Evolutionary conservation across 2,113 vertebrate genomes (phyloP), one percentile per base, ranked within the genome.

Genomic region (Callocephalon fimbriatum): DNA sequence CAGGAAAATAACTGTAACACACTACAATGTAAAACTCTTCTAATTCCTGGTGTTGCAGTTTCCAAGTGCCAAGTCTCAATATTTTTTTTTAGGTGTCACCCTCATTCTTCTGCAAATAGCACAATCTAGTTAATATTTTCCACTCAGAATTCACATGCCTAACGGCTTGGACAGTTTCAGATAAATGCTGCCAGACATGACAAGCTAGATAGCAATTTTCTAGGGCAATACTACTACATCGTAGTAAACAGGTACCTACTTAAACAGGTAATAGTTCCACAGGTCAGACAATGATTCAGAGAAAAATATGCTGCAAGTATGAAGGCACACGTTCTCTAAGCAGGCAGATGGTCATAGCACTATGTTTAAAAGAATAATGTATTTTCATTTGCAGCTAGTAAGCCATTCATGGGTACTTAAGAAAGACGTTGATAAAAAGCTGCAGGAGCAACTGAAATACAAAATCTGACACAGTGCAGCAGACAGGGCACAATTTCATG

Each of bases 111-210:
- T 96, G 94, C 68, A 92, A 94, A 86, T 54, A 88, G 79, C 81
- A 63, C 78, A 63, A 84, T 63, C 51, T 48, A 67, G 82, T 96
- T 95, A 88, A 83, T 96, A 73, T 80, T 96, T 96, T 96, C 85
- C 72, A 67, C 72, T 88, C 16, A 21, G 75, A 88, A 82, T 85
- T 83, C 38, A 59, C 59, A 18, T 71, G 72, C 38, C 11, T 47
- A 59, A 12, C 1, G 9, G 50, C 42, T 90, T 0, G 9, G 59
- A 8, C 50, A 70, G 77, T 47, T 94, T 90, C 70, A 88, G 42
- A 48, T 82, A 67, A 91, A 70, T 0, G 8, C 74, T 95, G 70
- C 56, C 66, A 90, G 63, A 79, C 63, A 73, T 0, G 0, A 53
- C 87, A 53, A 76, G n/a, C 67, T 79, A n/a, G 53, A 32, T 40